Evolutionary conservation across 2,888 invertebrate species (phyloP), one percentile per base, ranked within the genome.

Genomic region (Hoplodrina blanda): DNA sequence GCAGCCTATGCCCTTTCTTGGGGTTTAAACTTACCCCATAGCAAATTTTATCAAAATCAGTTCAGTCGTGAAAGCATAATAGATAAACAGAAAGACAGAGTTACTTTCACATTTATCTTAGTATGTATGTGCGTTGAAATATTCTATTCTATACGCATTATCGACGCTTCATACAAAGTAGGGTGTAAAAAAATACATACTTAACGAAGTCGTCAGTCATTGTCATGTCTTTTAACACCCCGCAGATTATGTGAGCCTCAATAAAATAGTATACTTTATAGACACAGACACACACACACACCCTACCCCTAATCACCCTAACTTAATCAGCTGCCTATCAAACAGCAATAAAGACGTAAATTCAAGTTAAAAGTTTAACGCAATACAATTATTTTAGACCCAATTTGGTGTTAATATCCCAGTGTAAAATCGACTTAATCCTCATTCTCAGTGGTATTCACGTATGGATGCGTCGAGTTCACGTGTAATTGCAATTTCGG

Each of bases 401-500:
- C 19, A 80, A 67, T 75, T 76, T 56, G 25, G 62, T 76, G 76
- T 37, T 64, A 76, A 75, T 63, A 53, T 54, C 37, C 62, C 55
- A 55, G 64, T 62, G 57, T 66, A 46, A 63, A 70, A 63, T 66
- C 53, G 62, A 62, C 70, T 69, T 75, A 67, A 75, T 65, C 52
- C 65, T n/a, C 62, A 70, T 60, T 54, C 64, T 57, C 54, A 56
- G 20, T n/a, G 71, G 76, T 61, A 70, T 75, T 78, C 72, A 64
- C 62, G 63, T 73, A 63, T 73, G 77, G 70, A 76, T 74, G 78
- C 71, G 44, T 80, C 65, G 66, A 78, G 78, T 78, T 81, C 73
- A 68, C 75, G 65, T 68, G 69, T 80, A 84, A 85, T 87, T 85
- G 85, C 72, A 66, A 85, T 80, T 83, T 75, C 10, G 57, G 74